Evolutionary conservation across 2,888 invertebrate genomes (phyloP).

Genomic region (Bombylius discolor): DNA sequence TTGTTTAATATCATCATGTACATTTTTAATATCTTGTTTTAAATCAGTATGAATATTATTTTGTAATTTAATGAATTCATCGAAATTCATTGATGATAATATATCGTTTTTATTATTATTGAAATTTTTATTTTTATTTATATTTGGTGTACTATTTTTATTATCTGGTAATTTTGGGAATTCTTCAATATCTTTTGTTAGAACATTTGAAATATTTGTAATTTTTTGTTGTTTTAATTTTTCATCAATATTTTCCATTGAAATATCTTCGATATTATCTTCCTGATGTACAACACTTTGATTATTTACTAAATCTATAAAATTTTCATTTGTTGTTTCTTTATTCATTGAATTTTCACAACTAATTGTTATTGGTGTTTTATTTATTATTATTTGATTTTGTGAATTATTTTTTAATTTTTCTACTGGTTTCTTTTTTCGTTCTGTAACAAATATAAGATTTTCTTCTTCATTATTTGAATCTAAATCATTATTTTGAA

Average conservation of each 20-base stretch:
- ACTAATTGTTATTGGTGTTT: background rate
- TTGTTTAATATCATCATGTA: conserved; percentile 23
- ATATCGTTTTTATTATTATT: background rate
- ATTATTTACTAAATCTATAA: background rate
- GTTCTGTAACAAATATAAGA: background rate
- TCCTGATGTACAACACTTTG: background rate
- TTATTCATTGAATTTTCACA: background rate
- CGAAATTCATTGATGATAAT: background rate
- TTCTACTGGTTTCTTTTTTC: background rate
- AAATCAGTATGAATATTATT: conserved; percentile 13
- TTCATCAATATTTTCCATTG: background rate
- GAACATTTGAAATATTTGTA: background rate
- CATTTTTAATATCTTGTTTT: conserved; percentile 16
- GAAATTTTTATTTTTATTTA: background rate
- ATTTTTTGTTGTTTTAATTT: conserved; percentile 18
- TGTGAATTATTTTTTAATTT: background rate
- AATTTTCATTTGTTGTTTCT: background rate
- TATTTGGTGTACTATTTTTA: conserved; percentile 28
- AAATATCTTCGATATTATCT: background rate
- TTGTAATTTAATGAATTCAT: background rate
- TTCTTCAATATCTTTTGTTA: background rate
- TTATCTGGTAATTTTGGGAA: conserved; percentile 22
- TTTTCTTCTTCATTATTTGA: background rate
- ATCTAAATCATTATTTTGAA: no score
- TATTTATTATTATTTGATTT: background rate